Conservation (phyloP, 2,113 vertebrate genomes). For the Pseudonaja textilis region DNA sequence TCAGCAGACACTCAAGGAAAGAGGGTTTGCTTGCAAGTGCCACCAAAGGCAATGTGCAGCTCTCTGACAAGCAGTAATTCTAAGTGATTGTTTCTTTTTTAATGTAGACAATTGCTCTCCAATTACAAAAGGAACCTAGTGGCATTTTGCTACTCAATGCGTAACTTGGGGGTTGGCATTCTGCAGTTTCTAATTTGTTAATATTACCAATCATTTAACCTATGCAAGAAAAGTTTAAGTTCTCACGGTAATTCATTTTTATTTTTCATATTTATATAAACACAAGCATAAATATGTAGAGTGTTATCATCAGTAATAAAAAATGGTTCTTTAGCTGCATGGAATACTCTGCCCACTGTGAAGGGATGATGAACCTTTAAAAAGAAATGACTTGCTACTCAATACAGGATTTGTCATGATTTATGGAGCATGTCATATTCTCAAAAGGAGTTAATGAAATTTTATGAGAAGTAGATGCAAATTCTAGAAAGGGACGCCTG, state of each 20-base stretch:
- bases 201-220: slow-evolving; percentile 56
- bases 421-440: background rate
- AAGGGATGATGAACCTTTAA: background rate
- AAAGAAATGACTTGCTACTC: background rate
- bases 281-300: accelerated
- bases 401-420: background rate
- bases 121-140: slow-evolving; percentile 50
- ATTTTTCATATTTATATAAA: slow-evolving; percentile 42
- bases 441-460: background rate
- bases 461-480: background rate
- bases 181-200: slow-evolving; percentile 53
- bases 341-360: background rate
- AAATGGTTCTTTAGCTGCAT: background rate
- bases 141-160: slow-evolving; percentile 51
- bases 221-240: slow-evolving; percentile 43
- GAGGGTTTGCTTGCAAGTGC: slow-evolving; percentile 34
- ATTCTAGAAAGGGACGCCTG: background rate
- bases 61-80: slow-evolving; percentile 60
- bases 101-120: slow-evolving; percentile 59
- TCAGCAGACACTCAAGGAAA: slow-evolving; percentile 24
- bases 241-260: slow-evolving; percentile 40
- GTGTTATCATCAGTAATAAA: slow-evolving; percentile 38
- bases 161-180: slow-evolving; percentile 27
- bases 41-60: slow-evolving; percentile 46
- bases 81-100: slow-evolving; percentile 57